These are phyloP conservation scores for Anolis carolinensis DNA, from an alignment of 2,113 vertebrate genomes.

Conservation along the genomic window DNA sequence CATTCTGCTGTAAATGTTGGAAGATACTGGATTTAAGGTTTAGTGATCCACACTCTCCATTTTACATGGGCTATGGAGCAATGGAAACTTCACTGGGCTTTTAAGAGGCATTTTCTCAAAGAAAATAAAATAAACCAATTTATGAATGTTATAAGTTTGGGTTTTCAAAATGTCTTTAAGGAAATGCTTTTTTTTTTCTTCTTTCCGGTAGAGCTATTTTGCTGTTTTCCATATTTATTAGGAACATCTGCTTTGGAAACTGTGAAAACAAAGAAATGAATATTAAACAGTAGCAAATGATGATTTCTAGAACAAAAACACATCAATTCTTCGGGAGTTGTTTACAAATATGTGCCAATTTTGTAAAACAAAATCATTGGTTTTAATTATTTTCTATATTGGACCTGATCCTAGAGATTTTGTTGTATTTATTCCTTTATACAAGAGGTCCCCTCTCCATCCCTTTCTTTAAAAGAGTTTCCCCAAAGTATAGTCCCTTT, in stretches of 20 bases:
- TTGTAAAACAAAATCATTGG: not conserved
- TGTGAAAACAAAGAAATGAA: constrained; percentile 58
- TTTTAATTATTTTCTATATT: not conserved
- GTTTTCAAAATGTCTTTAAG: not conserved
- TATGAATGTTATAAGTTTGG: not conserved
- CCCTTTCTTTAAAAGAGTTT: too few relatives aligned
- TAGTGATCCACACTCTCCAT: not conserved
- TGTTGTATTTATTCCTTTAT: not conserved
- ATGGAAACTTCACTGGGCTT: not conserved
- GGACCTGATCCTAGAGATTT: not conserved
- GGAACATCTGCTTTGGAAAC: constrained; percentile 52
- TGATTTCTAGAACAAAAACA: constrained; percentile 32
- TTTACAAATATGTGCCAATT: constrained; percentile 48
- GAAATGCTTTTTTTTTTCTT: constrained; percentile 27
- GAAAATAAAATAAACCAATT: constrained; percentile 46
- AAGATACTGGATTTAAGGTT: not conserved
- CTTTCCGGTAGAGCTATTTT: constrained; percentile 58
- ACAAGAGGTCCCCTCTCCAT: not conserved
- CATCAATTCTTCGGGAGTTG: constrained; percentile 51
- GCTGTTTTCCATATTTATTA: constrained; percentile 62
- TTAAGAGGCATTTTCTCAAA: constrained; percentile 50
- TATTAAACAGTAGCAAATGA: constrained; percentile 47
- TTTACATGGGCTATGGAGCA: not conserved
- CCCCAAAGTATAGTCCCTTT: not conserved
- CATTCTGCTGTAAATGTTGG: not conserved